Evolutionary conservation across 2,113 vertebrate species (phyloP).

Genomic region (Oostethus manadensis): DNA sequence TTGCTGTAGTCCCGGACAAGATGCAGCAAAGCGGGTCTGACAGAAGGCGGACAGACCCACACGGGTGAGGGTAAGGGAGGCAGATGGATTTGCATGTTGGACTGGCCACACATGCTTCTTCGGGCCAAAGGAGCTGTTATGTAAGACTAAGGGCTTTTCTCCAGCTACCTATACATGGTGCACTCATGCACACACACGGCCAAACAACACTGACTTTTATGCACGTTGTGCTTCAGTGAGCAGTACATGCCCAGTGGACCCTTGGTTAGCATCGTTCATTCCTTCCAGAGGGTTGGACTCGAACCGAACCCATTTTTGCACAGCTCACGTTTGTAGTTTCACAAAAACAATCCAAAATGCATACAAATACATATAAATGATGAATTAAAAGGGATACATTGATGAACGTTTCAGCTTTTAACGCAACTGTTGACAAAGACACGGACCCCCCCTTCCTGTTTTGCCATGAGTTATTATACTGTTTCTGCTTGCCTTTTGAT

Average conservation of each 20-base stretch:
- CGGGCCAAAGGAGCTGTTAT: constrained; percentile 47
- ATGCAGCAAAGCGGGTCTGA: constrained; percentile 29
- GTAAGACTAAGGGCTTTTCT: constrained; percentile 48
- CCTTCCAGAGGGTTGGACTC: no score
- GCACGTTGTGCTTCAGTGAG: neutral
- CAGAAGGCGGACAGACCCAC: constrained; percentile 17
- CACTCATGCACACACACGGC: constrained; percentile 9
- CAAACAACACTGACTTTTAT: constrained; percentile 4
- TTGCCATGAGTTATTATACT: no score
- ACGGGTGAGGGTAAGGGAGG: constrained; percentile 26
- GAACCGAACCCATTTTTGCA: no score
- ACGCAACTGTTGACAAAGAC: no score
- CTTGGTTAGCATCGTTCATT: no score
- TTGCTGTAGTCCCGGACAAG: constrained; percentile 31
- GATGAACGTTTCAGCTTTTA: no score
- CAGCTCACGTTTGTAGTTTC: no score
- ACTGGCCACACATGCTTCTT: constrained; percentile 39
- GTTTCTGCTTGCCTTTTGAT: no score
- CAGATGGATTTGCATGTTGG: constrained; percentile 60
- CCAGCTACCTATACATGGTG: constrained; percentile 5
- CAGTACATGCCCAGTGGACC: neutral
- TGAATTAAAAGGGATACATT: no score
- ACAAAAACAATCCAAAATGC: no score
- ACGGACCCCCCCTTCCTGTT: no score
- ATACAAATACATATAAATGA: no score